Percentiles rank a stretch among this genome's conserved stretches.
Conservation (phyloP, 37 sponge, comb jelly and placozoan species). For the Mnemiopsis leidyi region DNA sequence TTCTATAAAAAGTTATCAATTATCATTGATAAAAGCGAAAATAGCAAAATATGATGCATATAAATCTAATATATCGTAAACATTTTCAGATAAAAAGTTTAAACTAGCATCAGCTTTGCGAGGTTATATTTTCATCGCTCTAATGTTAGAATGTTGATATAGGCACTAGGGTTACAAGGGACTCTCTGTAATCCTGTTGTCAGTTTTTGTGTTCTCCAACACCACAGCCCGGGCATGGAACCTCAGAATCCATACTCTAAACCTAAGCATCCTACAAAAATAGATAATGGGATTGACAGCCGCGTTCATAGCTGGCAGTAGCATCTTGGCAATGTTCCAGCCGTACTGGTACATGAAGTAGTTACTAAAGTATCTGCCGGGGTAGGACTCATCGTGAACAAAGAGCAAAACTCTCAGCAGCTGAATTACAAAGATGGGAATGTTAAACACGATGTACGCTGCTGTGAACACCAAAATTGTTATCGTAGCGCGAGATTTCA, state of each 20-base stretch:
- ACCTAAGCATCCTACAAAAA: neutral
- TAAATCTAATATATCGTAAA: too few relatives aligned
- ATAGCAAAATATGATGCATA: too few relatives aligned
- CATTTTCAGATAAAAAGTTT: too few relatives aligned
- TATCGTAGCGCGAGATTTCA: neutral
- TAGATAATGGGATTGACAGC: neutral
- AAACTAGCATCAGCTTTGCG: too few relatives aligned
- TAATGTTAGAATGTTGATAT: too few relatives aligned
- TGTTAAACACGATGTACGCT: neutral
- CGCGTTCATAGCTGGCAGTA: neutral
- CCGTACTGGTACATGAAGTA: neutral
- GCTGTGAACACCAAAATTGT: neutral
- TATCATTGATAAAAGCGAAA: too few relatives aligned
- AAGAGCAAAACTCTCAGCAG: neutral
- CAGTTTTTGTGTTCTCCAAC: too few relatives aligned
- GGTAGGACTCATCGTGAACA: neutral
- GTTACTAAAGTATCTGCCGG: neutral
- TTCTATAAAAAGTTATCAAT: too few relatives aligned
- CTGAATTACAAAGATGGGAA: neutral
- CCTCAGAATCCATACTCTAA: neutral
- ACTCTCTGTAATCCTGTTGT: too few relatives aligned
- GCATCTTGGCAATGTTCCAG: neutral
- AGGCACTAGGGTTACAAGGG: too few relatives aligned
- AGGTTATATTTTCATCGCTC: too few relatives aligned
- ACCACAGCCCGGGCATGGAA: too few relatives aligned